These are phyloP conservation scores for Halictus rubicundus DNA, from an alignment of 1,140 invertebrate genomes.

Conservation along the genomic window DNA sequence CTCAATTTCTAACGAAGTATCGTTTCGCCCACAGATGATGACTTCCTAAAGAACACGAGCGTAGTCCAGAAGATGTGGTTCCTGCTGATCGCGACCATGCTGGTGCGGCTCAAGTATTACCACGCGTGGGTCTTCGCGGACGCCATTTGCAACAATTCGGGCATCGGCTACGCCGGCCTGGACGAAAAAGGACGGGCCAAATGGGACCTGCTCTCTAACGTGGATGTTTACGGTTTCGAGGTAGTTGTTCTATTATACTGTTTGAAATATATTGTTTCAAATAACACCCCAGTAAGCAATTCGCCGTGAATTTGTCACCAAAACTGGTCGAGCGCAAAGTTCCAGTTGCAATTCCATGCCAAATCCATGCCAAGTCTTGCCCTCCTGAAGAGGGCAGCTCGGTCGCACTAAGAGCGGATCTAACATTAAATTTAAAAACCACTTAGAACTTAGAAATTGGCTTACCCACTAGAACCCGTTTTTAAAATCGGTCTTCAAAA, in stretches of 20 bases:
- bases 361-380: too few species aligned
- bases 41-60: constrained; percentile 84
- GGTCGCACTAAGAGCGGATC: too few species aligned
- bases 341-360: too few species aligned
- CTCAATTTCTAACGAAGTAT: not conserved
- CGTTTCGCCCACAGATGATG: constrained; percentile 80
- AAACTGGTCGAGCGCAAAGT: too few species aligned
- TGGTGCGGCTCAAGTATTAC: constrained; percentile 96
- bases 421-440: too few species aligned
- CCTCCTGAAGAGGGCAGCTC: too few species aligned
- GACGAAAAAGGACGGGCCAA: constrained; percentile 85
- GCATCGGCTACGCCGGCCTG: constrained; percentile 94
- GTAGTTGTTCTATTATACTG: constrained; percentile 80
- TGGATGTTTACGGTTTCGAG: constrained; percentile 94
- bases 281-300: too few species aligned
- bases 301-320: too few species aligned
- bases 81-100: constrained; percentile 88
- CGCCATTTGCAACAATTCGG: constrained; percentile 95
- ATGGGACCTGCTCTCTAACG: constrained; percentile 96
- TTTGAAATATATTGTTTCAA: too few species aligned
- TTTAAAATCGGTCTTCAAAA: too few species aligned
- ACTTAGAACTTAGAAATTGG: too few species aligned
- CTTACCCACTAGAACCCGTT: too few species aligned
- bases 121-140: constrained; percentile 97
- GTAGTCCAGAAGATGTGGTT: constrained; percentile 88